Evolutionary conservation across 2,888 invertebrate genomes (phyloP).

Genomic region (Eupithecia subumbrata): DNA sequence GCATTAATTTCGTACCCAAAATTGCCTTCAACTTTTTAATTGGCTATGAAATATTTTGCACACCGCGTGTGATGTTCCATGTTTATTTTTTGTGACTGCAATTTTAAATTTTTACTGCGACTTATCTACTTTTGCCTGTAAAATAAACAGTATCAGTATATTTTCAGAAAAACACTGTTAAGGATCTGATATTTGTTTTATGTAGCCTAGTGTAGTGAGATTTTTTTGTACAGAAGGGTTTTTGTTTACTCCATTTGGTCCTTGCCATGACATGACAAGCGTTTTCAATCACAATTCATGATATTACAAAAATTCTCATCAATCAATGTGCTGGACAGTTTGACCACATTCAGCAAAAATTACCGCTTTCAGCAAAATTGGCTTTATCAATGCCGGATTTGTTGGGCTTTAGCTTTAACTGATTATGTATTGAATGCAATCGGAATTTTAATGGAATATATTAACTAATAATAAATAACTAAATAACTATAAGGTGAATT

Average conservation of each 20-base stretch:
- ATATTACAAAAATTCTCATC: conserved; percentile 47
- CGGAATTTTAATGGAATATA: too few species aligned
- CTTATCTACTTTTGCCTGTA: background rate
- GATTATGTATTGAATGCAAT: background rate
- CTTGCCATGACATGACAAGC: conserved; percentile 29
- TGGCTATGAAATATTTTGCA: conserved; percentile 33
- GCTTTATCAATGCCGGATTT: conserved; percentile 24
- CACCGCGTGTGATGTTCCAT: background rate
- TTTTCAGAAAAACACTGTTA: background rate
- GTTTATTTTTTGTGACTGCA: background rate
- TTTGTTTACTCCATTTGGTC: background rate
- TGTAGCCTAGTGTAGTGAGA: background rate
- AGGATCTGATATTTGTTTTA: background rate
- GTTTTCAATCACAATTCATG: conserved; percentile 34
- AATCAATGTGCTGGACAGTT: conserved; percentile 46
- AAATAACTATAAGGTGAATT: background rate
- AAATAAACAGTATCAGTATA: background rate
- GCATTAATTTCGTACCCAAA: background rate
- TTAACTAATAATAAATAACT: too few species aligned
- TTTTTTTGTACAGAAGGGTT: background rate
- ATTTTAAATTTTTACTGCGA: background rate
- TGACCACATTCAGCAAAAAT: conserved; percentile 44
- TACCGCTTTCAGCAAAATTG: conserved; percentile 39
- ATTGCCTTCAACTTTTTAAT: conserved; percentile 44
- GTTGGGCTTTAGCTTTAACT: background rate